Conservation (phyloP, 2,888 invertebrate genomes). For the Papilio gigon region DNA sequence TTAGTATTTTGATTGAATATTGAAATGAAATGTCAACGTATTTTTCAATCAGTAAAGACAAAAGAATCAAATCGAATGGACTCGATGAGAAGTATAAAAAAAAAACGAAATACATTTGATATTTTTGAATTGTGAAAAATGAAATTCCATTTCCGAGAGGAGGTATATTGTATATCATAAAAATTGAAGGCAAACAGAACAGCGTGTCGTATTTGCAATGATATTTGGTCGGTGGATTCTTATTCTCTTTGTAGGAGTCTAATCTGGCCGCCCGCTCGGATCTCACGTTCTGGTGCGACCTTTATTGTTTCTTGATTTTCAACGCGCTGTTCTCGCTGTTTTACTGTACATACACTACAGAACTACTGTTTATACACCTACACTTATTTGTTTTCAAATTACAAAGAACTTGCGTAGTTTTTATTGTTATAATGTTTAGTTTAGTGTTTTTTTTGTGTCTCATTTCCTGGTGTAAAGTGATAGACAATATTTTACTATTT, state of each 20-base stretch:
- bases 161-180: constrained; percentile 69
- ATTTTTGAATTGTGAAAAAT: constrained; percentile 21
- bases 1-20: too few species aligned
- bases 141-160: constrained; percentile 49
- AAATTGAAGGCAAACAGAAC: constrained; percentile 76
- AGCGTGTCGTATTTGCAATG: constrained; percentile 70
- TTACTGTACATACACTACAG: constrained; percentile 30
- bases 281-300: constrained; percentile 70
- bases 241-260: constrained; percentile 70
- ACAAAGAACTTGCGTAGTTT: not conserved
- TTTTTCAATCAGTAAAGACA: not conserved
- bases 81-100: constrained; percentile 5
- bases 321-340: constrained; percentile 44
- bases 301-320: constrained; percentile 74
- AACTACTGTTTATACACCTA: constrained; percentile 27
- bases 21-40: not conserved
- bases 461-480: too few species aligned
- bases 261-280: constrained; percentile 68
- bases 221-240: constrained; percentile 70
- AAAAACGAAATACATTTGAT: constrained; percentile 10
- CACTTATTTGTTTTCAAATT: not conserved
- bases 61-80: constrained; percentile 9
- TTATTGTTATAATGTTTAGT: not conserved
- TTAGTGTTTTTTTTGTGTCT: constrained; percentile 46
- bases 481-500: not conserved